These are phyloP conservation scores for Andrena camellia DNA, from an alignment of 2,888 invertebrate species.

Conservation along the genomic window DNA sequence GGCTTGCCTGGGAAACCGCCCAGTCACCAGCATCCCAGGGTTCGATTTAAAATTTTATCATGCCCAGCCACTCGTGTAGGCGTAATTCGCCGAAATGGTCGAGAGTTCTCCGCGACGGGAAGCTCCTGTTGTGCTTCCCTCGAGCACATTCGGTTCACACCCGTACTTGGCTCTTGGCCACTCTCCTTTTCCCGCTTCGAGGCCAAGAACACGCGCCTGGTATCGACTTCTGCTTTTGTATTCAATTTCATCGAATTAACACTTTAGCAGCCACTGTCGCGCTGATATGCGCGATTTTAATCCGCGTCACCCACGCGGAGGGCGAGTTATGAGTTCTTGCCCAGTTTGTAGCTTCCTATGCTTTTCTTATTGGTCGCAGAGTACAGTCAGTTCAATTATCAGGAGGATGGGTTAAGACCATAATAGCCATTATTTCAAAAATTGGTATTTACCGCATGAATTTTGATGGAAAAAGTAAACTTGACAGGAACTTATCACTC, in stretches of 20 bases:
- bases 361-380: too few species aligned
- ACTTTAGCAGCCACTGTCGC: too few species aligned
- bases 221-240: conserved; percentile 11
- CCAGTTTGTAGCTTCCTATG: too few species aligned
- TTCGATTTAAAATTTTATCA: conserved; percentile 21
- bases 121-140: conserved; percentile 7
- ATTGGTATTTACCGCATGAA: too few species aligned
- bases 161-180: neutral
- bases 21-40: neutral
- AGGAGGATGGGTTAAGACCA: too few species aligned
- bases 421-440: too few species aligned
- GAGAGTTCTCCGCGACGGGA: neutral
- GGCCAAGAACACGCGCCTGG: neutral
- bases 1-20: neutral
- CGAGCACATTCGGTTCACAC: neutral
- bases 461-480: too few species aligned
- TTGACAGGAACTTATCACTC: too few species aligned
- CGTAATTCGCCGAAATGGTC: conserved; percentile 18
- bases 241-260: conserved; percentile 3
- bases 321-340: too few species aligned
- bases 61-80: neutral
- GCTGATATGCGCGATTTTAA: too few species aligned
- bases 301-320: too few species aligned
- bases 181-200: neutral
- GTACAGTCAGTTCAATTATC: too few species aligned